Conservation (phyloP, 1,140 invertebrate species). For the Daktulosphaira vitifoliae region DNA sequence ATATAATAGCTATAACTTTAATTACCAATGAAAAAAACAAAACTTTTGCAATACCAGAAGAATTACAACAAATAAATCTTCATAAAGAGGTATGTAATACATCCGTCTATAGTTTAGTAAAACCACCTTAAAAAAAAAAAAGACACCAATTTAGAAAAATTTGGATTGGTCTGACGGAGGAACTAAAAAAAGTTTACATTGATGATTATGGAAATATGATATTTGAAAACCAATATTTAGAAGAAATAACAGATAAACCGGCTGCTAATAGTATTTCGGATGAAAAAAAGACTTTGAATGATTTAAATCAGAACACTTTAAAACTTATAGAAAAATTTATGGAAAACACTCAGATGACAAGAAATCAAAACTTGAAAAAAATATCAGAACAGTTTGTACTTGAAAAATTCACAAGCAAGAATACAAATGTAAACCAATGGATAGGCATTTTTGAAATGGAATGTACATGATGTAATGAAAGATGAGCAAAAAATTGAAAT, state of each 20-base stretch:
- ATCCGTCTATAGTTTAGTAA: neutral
- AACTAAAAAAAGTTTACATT: neutral
- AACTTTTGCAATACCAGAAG: neutral
- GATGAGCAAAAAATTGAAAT: too few species aligned
- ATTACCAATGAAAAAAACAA: neutral
- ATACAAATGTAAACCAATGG: too few species aligned
- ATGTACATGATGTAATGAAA: too few species aligned
- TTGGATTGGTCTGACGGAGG: neutral
- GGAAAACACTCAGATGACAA: neutral
- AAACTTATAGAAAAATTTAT: too few species aligned
- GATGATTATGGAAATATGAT: constrained; percentile 4
- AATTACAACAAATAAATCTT: constrained; percentile 5
- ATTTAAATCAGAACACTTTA: neutral
- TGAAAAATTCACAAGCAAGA: constrained; percentile 6
- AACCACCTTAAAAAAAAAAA: neutral
- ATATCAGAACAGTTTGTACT: neutral
- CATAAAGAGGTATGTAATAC: constrained; percentile 1
- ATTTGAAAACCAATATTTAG: neutral
- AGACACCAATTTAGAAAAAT: constrained; percentile 11
- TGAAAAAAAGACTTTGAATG: neutral
- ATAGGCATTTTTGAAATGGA: constrained; percentile 7
- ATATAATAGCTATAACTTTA: neutral
- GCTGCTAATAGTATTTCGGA: neutral
- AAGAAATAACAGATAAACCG: constrained; percentile 7
- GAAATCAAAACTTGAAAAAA: neutral